Conservation (phyloP, 2,888 invertebrate species). For the Orgyia antiqua region DNA sequence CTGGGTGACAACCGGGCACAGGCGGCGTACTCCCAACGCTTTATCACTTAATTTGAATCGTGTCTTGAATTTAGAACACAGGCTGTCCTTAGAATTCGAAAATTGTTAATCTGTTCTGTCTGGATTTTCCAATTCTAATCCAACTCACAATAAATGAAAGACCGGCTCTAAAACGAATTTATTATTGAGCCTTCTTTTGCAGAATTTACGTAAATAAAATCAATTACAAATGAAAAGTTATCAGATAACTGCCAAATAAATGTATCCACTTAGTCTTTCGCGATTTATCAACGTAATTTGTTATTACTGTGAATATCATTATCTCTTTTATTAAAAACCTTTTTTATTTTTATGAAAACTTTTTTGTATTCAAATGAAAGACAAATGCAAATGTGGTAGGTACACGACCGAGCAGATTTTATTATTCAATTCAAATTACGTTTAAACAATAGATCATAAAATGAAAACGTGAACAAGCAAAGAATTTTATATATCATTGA, state of each 20-base stretch:
- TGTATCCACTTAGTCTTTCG: constrained; percentile 10
- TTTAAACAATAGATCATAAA: constrained; percentile 32
- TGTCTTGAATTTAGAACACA: constrained; percentile 56
- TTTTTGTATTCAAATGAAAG: constrained; percentile 25
- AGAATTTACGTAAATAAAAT: constrained; percentile 28
- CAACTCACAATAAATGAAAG: constrained; percentile 28
- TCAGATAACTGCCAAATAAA: constrained; percentile 3
- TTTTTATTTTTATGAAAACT: constrained; percentile 32
- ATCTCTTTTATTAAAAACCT: constrained; percentile 22
- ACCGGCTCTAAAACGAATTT: constrained; percentile 30
- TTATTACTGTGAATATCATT: constrained; percentile 14
- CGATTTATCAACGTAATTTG: constrained; percentile 20
- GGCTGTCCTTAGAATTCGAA: constrained; percentile 36
- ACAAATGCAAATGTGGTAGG: constrained; percentile 30
- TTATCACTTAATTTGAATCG: constrained; percentile 74
- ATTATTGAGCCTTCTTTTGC: constrained; percentile 24
- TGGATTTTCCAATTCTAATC: constrained; percentile 32
- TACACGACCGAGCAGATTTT: constrained; percentile 24
- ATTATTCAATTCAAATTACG: constrained; percentile 32
- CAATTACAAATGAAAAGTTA: constrained; percentile 18
- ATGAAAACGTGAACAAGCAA: constrained; percentile 29
- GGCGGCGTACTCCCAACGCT: constrained; percentile 51
- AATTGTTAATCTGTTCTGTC: constrained; percentile 41
- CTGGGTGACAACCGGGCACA: constrained; percentile 49
- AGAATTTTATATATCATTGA: constrained; percentile 30